Base-by-base conservation (phyloP, 2,113 vertebrate genomes). In the Ochotona curzoniae region DNA sequence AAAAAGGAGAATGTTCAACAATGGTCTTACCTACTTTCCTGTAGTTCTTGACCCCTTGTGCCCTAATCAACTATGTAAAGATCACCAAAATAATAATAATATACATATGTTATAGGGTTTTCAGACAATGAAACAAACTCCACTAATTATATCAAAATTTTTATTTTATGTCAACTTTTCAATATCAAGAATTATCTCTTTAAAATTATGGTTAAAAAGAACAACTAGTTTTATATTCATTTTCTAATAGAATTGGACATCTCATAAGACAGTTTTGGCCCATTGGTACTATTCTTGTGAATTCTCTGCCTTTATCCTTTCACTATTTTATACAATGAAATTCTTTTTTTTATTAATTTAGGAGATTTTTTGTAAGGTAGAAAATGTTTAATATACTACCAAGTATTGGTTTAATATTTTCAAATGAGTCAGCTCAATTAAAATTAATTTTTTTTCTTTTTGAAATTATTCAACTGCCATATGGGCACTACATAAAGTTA, bases 371-470 rank as follows among this genome's bases (percentile, higher is more conserved):
- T 76, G 25, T 71, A 32, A 25, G n/a, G 47, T 26, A 83, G 70
- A 23, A 83, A 89, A 44, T 66, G 9, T 76, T 51, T 70, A 35
- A 12, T 63, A 26, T 75, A 85, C 20, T 49, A 66, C 26, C 25
- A 88, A 89, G 44, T 71, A 83, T 71, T 94, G 79, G 7, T 26
- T 86, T 78, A 13, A 32, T 75, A 17, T 61, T 86, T 89, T 78
- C 64, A 47, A 12, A 64, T 44, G 11, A 60, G 35, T 89, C 44
- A 82, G 35, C 15, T 81, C 51, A 94, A 86, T 73, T 87, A 49
- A 89, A 94, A 71, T 71, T 81, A 76, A 85, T 76, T 85, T 92
- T 76, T 26, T 54, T 85, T 81, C 69, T 85, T 93, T 80, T 66
- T 70, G 60, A 80, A 79, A 79, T 80, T 38, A 35, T 74, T 95